Evolutionary conservation across 2,888 invertebrate genomes (phyloP), one percentile per base, ranked within the genome.

Genomic region (Ophion ellenae): DNA sequence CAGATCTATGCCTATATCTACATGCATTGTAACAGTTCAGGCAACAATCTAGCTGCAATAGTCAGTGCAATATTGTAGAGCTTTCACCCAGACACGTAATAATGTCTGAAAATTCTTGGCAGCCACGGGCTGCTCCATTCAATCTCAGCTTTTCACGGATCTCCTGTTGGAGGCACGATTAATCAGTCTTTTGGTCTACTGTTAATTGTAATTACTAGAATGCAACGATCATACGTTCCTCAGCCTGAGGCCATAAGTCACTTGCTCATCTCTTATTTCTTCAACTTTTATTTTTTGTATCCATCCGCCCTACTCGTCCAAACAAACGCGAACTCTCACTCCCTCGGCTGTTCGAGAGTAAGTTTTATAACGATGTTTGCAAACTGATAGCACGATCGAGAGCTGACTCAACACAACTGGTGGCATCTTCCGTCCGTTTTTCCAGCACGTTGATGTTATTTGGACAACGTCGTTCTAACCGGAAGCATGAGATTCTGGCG

Each of bases 1-100:
- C 53, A 53, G 80, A 82, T 80, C 59, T 82, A 85, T 53, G 53
- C 14, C 53, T 53, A 14, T 17, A 53, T 3, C 14, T 17, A 53
- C 53, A 17, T 53, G 53, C 14, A 53, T 17, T 17, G 53, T 53
- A 3, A 53, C 14, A 17, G 14, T 53, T 53, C 53, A 69, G 70
- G 59, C 64, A 63, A 59, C 45, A 80, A 81, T 73, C 75, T 64
- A 64, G 32, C 20, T 32, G 14, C 40, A 17, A 17, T 3, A 17
- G 53, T 53, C 53, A 7, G 40, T 59, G 69, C 40, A 67, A 69
- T 59, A 67, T 78, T 36, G 32, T 53, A 6, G 20, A 7, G 67
- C 24, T 69, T 24, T 69, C 36, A 32, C 11, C 53, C 45, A 11
- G 40, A 78, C 53, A 69, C 28, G 53, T 14, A 57, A 57, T 32